phyloP scores from a whole-genome alignment of 2,888 invertebrate genomes.

The Andrena bicolor region DNA sequence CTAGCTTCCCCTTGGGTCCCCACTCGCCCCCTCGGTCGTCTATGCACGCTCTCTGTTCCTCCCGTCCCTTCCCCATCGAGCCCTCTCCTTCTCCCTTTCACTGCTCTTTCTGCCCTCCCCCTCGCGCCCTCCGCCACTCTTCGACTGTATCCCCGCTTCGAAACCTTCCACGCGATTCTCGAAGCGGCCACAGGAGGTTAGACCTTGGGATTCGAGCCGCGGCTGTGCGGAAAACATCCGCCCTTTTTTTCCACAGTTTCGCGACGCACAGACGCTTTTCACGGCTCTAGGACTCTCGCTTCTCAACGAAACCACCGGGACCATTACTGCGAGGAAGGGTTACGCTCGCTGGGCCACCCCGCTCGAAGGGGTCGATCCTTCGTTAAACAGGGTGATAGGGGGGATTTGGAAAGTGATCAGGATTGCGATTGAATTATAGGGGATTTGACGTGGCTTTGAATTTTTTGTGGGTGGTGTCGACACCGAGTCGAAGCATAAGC shows the following conservation, averaged over 20 bases:
- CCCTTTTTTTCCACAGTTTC: constrained; percentile 42
- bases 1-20: constrained; percentile 1
- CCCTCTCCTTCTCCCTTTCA: constrained; percentile 43
- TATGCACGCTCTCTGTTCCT: constrained; percentile 58
- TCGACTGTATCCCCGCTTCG: constrained; percentile 35
- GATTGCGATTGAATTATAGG: no score
- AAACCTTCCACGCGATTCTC: constrained; percentile 69
- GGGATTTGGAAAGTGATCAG: no score
- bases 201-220: constrained; percentile 68
- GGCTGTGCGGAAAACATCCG: constrained; percentile 64
- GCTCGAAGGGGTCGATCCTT: no score
- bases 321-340: constrained; percentile 1
- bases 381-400: no score
- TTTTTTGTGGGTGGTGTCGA: no score
- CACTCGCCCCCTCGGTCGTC: constrained; percentile 70
- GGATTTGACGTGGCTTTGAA: no score
- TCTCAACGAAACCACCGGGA: constrained; percentile 7
- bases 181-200: constrained; percentile 65
- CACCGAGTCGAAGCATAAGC: no score
- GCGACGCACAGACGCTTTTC: constrained; percentile 38
- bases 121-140: constrained; percentile 3
- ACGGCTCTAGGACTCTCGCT: constrained; percentile 27
- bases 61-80: constrained; percentile 48
- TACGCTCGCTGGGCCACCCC: neutral
- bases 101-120: constrained; percentile 22